Conservation (phyloP, 2,113 vertebrate species). For the Barbus barbus region DNA sequence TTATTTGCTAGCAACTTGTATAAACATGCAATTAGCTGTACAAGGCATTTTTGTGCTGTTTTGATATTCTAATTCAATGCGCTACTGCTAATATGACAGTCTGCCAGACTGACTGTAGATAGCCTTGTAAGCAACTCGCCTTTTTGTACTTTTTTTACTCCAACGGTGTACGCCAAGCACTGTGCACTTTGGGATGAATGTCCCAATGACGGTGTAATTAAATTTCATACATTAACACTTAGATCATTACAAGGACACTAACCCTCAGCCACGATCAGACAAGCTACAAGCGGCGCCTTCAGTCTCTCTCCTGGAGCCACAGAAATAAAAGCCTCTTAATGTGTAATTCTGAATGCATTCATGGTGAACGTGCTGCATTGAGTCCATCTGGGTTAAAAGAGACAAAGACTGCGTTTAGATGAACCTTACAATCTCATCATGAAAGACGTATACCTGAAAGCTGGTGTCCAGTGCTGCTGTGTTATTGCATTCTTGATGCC, state of each 20-base stretch:
- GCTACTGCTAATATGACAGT: neutral
- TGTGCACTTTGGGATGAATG: neutral
- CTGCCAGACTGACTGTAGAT: neutral
- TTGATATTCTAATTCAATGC: neutral
- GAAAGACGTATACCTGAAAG: constrained; percentile 13
- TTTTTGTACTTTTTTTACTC: neutral
- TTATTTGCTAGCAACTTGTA: neutral
- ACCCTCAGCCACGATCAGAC: constrained; percentile 6
- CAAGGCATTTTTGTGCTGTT: neutral
- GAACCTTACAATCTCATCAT: neutral
- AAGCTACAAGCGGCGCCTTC: neutral
- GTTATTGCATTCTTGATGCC: neutral
- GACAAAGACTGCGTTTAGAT: neutral
- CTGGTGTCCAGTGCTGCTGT: constrained; percentile 5
- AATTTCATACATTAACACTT: constrained; percentile 34
- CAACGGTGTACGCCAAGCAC: neutral
- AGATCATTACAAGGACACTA: constrained; percentile 43
- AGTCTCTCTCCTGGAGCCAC: neutral
- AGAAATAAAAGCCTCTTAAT: neutral
- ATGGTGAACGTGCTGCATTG: neutral
- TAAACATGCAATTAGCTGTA: neutral
- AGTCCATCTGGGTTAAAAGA: neutral
- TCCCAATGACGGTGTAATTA: constrained; percentile 13
- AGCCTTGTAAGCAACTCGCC: neutral
- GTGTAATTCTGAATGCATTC: neutral